These are phyloP conservation scores for Bombyx mandarina DNA, from an alignment of 1,140 invertebrate genomes.

Conservation along the genomic window DNA sequence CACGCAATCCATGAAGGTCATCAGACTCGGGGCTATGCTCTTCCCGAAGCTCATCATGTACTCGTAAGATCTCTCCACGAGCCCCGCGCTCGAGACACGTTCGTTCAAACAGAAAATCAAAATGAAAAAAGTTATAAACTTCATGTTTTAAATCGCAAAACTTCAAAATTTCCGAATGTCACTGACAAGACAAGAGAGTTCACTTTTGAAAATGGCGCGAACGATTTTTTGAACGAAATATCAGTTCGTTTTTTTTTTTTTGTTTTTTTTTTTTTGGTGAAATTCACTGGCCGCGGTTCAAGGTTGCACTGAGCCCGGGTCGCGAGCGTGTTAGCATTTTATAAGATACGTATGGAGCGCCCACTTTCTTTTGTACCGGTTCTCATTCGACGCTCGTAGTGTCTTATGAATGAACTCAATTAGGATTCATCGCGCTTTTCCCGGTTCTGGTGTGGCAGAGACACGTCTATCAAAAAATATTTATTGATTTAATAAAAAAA, in stretches of 20 bases:
- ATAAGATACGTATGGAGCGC: slow-evolving; percentile 29
- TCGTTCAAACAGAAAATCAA: too few species aligned
- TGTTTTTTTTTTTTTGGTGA: neutral
- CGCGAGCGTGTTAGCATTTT: neutral
- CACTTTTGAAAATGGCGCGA: neutral
- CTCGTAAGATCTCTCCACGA: slow-evolving; percentile 42
- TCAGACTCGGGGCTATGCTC: slow-evolving; percentile 46
- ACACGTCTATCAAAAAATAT: too few species aligned
- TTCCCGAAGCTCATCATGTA: slow-evolving; percentile 51
- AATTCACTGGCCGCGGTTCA: slow-evolving; percentile 18
- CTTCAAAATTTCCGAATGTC: too few species aligned
- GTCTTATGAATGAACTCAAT: too few species aligned
- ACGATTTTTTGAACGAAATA: neutral
- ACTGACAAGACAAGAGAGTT: too few species aligned
- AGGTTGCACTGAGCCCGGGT: slow-evolving; percentile 13
- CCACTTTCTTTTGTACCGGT: slow-evolving; percentile 49
- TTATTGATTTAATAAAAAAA: too few species aligned
- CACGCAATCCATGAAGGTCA: slow-evolving; percentile 44
- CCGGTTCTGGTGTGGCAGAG: too few species aligned
- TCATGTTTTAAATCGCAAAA: too few species aligned
- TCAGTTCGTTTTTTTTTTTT: neutral
- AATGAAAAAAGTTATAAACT: too few species aligned
- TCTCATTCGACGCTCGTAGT: slow-evolving; percentile 2
- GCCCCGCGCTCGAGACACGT: slow-evolving; percentile 20
- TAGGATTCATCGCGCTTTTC: too few species aligned